phyloP scores from a whole-genome alignment of 2,113 vertebrate species.

The Ptychochromis oligacanthus region DNA sequence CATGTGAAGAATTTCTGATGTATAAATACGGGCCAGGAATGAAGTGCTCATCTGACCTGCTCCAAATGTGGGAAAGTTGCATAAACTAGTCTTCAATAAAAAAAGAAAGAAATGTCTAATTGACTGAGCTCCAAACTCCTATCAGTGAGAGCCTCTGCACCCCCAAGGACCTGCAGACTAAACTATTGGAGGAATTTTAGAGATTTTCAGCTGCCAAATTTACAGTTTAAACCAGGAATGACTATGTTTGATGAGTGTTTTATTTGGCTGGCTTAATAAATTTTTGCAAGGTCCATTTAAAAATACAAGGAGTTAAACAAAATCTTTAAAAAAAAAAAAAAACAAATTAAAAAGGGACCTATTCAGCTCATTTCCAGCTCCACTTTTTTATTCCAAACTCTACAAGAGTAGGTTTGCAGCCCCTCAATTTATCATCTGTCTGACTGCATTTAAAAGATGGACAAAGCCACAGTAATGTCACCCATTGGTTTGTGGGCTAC shows the following conservation, averaged over 20 bases:
- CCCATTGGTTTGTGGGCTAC: not conserved
- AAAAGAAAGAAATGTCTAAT: constrained; percentile 44
- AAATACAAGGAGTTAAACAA: not conserved
- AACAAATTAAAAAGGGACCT: too few relatives aligned
- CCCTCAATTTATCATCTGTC: not conserved
- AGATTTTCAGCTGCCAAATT: constrained; percentile 38
- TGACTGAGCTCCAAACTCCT: constrained; percentile 59
- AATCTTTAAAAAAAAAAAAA: too few relatives aligned
- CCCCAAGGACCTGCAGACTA: constrained; percentile 41
- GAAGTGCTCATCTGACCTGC: constrained; percentile 65
- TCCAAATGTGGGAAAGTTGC: constrained; percentile 68
- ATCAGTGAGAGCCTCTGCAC: constrained; percentile 41
- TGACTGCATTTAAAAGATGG: not conserved
- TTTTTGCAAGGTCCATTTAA: not conserved
- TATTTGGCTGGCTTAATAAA: not conserved
- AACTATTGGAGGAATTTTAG: constrained; percentile 59
- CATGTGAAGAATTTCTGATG: constrained; percentile 67
- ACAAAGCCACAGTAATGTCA: not conserved
- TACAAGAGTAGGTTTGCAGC: not conserved
- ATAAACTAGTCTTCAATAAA: constrained; percentile 64
- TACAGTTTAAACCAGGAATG: constrained; percentile 15
- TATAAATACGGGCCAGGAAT: constrained; percentile 69
- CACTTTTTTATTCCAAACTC: not conserved
- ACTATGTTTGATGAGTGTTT: not conserved
- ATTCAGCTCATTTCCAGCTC: not conserved